Percentiles rank a stretch among this genome's conserved stretches.
phyloP scores from a whole-genome alignment of 2,797 vertebrate species.

The Sebastes goodei region DNA sequence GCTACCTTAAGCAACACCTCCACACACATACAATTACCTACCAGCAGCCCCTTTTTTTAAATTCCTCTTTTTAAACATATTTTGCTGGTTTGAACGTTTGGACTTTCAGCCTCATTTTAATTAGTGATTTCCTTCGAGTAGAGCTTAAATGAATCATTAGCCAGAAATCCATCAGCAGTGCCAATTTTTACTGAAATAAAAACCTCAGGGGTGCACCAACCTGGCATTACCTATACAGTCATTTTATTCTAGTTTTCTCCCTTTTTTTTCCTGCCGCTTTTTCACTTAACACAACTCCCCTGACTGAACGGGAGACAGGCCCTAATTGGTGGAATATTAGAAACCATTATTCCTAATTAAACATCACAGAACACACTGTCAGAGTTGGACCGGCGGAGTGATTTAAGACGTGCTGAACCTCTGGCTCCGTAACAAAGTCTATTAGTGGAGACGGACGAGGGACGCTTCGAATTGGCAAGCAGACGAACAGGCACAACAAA shows the following conservation, averaged over 20 bases:
- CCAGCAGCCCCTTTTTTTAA: not conserved
- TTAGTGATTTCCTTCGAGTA: slow-evolving; percentile 63
- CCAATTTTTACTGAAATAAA: slow-evolving; percentile 56
- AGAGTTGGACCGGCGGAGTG: slow-evolving; percentile 72
- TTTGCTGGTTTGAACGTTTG: slow-evolving; percentile 42
- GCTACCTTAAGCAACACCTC: slow-evolving; percentile 17
- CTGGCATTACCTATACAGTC: slow-evolving; percentile 66
- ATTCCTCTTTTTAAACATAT: slow-evolving; percentile 1
- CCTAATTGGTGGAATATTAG: slow-evolving; percentile 81
- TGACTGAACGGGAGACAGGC: slow-evolving; percentile 55
- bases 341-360: slow-evolving; percentile 86
- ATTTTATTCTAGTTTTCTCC: slow-evolving; percentile 37
- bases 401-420: slow-evolving; percentile 79
- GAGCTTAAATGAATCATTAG: slow-evolving; percentile 64
- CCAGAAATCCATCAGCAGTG: slow-evolving; percentile 52
- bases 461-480: slow-evolving; percentile 73
- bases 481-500: slow-evolving; percentile 48
- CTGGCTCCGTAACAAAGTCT: slow-evolving; percentile 81
- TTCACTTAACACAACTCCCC: slow-evolving; percentile 61
- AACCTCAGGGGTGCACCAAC: slow-evolving; percentile 39
- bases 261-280: slow-evolving; percentile 14
- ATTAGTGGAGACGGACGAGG: slow-evolving; percentile 73
- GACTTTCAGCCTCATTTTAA: slow-evolving; percentile 58
- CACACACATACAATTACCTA: slow-evolving; percentile 1
- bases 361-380: slow-evolving; percentile 81